Conservation (phyloP, 2,888 invertebrate genomes). For the Gandaritis pyraliata region DNA sequence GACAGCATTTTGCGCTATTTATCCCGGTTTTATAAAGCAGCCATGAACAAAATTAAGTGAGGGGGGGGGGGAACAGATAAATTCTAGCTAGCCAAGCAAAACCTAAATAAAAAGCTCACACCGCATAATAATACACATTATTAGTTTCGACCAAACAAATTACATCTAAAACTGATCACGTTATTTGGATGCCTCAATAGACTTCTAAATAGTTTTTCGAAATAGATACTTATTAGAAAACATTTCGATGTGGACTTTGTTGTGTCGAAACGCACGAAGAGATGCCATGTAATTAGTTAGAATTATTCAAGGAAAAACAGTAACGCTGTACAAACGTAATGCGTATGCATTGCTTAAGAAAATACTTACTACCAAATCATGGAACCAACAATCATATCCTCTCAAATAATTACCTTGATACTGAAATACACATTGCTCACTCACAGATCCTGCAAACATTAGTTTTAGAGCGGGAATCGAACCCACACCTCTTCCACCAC, state of each 20-base stretch:
- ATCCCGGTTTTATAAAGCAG: not conserved
- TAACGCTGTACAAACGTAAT: not conserved
- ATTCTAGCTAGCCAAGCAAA: constrained; percentile 9
- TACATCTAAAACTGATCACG: too few species aligned
- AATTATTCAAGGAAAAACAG: not conserved
- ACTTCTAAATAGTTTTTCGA: too few species aligned
- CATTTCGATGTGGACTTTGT: not conserved
- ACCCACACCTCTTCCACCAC: not conserved
- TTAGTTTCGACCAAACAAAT: constrained; percentile 17
- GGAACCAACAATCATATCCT: too few species aligned
- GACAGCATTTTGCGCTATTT: constrained; percentile 29
- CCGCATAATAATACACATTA: not conserved
- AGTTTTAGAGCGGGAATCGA: not conserved
- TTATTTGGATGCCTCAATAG: too few species aligned
- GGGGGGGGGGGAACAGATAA: not conserved
- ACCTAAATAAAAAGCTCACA: constrained; percentile 9
- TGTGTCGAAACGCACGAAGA: constrained; percentile 9
- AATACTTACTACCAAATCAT: not conserved
- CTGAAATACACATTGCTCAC: not conserved
- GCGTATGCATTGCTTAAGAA: not conserved
- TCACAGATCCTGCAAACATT: not conserved
- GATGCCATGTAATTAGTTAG: constrained; percentile 12
- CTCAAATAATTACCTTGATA: too few species aligned
- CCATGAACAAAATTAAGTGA: not conserved
- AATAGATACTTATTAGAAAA: too few species aligned